Evolutionary conservation across 2,888 invertebrate genomes (phyloP), one percentile per base, ranked within the genome.

Genomic region (Hanleya hanleyi): DNA sequence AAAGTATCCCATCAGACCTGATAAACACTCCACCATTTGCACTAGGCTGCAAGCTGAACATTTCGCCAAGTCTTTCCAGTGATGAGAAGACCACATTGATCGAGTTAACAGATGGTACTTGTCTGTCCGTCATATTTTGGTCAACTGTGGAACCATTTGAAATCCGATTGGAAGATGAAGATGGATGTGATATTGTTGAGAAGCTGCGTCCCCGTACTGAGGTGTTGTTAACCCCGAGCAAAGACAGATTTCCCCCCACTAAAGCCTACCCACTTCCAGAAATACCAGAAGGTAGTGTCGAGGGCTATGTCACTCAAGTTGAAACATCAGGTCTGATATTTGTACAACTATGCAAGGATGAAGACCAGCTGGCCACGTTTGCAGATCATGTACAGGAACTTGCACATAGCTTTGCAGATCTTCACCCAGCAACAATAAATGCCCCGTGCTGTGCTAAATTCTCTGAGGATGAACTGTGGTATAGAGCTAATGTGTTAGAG

Each of bases 381-480:
- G 69, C 78, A 7, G 79, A 81, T 15, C 75, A 65, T 18, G 66
- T 80, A 12, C 78, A 80, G 37, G 66, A 67, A 18, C 37, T 64
- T 3, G 35, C 1, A 12, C 35, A 37, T 2, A 26, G 64, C 5
- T 35, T 2, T 1, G 4, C 18, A n/a, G 1, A 18, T 3, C 35
- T 37, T 1, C 2, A 57, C 73, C 67, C 75, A 64, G 57, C 61
- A 7, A n/a, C 71, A 0, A 69, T 69, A 29, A 83, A 82, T 35
- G 68, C 74, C 22, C 65, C 79, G 15, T 85, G 86, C 36, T 81
- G 81, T 79, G 82, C 83, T n/a, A 80, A 81, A 65, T 86, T 81
- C 66, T 77, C 81, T 5, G 85, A 83, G 35, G 86, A 87, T 74
- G 75, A 77, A 1, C 72, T 79, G 1, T 87, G 86, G 86, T 87